Evolutionary conservation across 2,888 invertebrate genomes (phyloP), one percentile per base, ranked within the genome.

Genomic region (Lacanobia wlatinum): DNA sequence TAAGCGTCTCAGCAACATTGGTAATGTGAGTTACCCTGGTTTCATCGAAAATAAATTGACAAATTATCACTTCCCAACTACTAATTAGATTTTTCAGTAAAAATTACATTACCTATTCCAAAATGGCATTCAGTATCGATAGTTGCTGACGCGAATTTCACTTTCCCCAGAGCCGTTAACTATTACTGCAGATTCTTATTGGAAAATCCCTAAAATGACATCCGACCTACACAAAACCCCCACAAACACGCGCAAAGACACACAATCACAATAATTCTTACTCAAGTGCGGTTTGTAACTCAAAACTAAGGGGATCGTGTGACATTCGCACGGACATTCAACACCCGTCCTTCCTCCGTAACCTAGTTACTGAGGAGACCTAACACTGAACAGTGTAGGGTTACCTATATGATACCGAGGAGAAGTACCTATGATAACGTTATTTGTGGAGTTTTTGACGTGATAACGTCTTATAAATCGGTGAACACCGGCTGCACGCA

Each of bases 251-350:
- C 67, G 76, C 50, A 64, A 52, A 75, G 3, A 70, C 18, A 60
- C 55, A 61, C 55, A 70, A 43, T 76, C 40, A 59, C 56, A 76
- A 48, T 59, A 70, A 70, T 71, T 70, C 65, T 76, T 82, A 80
- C 74, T 77, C 83, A 80, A 83, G 75, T 76, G 86, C 65, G 87
- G 86, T 87, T 86, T 85, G 90, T 87, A 90, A 91, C 78, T 80
- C 76, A 71, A 90, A 68, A 73, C 87, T 77, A 8, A 23, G 43
- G 71, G 73, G 85, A 87, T 89, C 86, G 70, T 79, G 77, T 90
- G 82, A 87, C 87, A 82, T 77, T 73, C 82, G 69, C 78, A 79
- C 81, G 75, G 89, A 90, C 82, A 88, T 73, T 48, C 43, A 55
- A 80, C 74, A 80, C 84, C 75, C 73, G 86, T 85, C 84, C 90